Evolutionary conservation across 2,888 invertebrate species (phyloP).

Genomic region (Pomacea canaliculata): DNA sequence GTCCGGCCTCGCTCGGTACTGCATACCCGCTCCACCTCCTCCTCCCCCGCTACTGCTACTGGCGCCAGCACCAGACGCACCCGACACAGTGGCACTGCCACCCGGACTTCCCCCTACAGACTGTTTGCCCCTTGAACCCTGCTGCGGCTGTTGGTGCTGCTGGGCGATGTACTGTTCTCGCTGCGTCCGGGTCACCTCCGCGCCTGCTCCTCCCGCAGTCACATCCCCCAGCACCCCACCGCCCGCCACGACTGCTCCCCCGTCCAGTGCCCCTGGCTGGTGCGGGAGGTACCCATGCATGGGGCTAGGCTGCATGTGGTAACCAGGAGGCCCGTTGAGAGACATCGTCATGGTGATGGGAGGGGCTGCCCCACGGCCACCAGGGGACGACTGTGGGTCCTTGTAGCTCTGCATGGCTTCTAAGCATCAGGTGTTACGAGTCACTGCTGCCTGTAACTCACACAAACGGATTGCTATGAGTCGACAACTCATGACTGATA

Average conservation of each 20-base stretch:
- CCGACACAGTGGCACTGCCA: background rate
- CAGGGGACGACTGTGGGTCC: background rate
- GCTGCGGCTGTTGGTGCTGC: background rate
- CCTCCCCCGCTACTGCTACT: background rate
- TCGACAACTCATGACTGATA: too few species aligned
- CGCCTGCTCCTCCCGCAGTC: background rate
- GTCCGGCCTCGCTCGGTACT: conserved; percentile 3
- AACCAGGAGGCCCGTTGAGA: conserved; percentile 33
- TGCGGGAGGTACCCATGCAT: conserved; percentile 8
- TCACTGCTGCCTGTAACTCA: conserved; percentile 7
- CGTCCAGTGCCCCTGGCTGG: background rate
- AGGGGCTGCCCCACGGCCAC: conserved; percentile 6
- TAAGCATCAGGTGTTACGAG: background rate
- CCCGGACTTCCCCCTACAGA: background rate
- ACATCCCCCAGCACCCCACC: background rate
- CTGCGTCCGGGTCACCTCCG: background rate
- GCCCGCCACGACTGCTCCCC: background rate
- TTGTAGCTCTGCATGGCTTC: background rate
- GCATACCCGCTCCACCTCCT: background rate
- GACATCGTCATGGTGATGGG: conserved; percentile 32
- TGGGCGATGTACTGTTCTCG: background rate
- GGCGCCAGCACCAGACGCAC: too few species aligned
- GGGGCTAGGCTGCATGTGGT: conserved; percentile 25
- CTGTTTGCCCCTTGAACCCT: background rate
- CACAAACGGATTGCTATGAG: background rate